Evolutionary conservation across 2,113 vertebrate genomes (phyloP).

Genomic region (Eupsittula cactorum): DNA sequence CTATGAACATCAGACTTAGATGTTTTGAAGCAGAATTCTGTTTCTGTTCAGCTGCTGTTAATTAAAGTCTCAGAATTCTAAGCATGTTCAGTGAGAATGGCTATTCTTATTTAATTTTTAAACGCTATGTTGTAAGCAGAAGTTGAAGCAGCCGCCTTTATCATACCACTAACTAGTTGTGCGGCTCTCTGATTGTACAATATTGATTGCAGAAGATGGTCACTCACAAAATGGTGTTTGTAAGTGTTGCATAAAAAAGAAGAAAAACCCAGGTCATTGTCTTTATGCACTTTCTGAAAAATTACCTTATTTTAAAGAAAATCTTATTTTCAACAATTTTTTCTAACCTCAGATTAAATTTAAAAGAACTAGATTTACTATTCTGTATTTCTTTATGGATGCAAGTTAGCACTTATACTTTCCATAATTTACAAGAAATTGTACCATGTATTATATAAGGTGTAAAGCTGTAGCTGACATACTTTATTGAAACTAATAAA

Average conservation of each 20-base stretch:
- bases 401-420: neutral
- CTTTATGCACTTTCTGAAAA: neutral
- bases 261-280: neutral
- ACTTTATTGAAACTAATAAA: neutral
- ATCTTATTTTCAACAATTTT: rapidly evolving
- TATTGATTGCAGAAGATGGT: neutral
- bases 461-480: neutral
- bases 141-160: neutral
- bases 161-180: neutral
- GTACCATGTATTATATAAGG: neutral
- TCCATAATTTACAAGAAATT: neutral
- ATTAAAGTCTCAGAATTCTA: neutral
- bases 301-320: neutral
- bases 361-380: neutral
- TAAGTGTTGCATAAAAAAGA: neutral
- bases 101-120: neutral
- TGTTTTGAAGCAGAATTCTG: neutral
- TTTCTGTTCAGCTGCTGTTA: neutral
- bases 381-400: neutral
- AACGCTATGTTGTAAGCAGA: neutral
- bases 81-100: neutral
- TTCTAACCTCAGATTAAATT: neutral
- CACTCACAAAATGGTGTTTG: neutral
- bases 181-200: neutral
- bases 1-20: neutral